Conservation (phyloP, 2,888 invertebrate species). For the Venusia cambrica region DNA sequence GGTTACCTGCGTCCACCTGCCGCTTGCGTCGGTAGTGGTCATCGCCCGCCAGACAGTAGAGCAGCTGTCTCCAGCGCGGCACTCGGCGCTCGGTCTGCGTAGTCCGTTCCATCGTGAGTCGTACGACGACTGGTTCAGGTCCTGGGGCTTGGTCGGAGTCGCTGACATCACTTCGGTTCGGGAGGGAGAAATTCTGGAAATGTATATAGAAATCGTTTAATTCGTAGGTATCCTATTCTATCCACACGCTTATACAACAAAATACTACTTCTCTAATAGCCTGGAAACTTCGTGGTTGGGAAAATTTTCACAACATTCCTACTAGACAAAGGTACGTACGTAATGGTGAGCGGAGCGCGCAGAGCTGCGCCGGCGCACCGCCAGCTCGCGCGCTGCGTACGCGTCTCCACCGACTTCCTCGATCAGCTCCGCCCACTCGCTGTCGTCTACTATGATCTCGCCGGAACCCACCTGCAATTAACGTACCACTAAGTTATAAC, state of each 20-base stretch:
- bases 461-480: constrained; percentile 94
- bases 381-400: constrained; percentile 68
- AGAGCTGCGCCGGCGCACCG: constrained; percentile 69
- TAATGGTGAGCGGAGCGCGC: constrained; percentile 57
- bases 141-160: constrained; percentile 34
- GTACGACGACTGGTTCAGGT: constrained; percentile 50
- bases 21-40: constrained; percentile 87
- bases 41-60: constrained; percentile 90
- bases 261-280: no score
- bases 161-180: constrained; percentile 44
- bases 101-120: constrained; percentile 88
- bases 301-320: no score
- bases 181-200: constrained; percentile 59
- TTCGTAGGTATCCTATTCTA: no score
- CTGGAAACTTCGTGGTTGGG: no score
- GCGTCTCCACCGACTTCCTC: constrained; percentile 80
- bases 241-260: no score
- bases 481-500: no score
- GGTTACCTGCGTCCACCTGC: constrained; percentile 86
- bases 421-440: constrained; percentile 90
- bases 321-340: constrained; percentile 41
- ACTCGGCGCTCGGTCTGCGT: constrained; percentile 90
- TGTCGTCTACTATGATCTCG: constrained; percentile 89
- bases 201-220: no score
- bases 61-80: constrained; percentile 89